Conservation (phyloP, 2,797 vertebrate species). For the Typhlichthys subterraneus region DNA sequence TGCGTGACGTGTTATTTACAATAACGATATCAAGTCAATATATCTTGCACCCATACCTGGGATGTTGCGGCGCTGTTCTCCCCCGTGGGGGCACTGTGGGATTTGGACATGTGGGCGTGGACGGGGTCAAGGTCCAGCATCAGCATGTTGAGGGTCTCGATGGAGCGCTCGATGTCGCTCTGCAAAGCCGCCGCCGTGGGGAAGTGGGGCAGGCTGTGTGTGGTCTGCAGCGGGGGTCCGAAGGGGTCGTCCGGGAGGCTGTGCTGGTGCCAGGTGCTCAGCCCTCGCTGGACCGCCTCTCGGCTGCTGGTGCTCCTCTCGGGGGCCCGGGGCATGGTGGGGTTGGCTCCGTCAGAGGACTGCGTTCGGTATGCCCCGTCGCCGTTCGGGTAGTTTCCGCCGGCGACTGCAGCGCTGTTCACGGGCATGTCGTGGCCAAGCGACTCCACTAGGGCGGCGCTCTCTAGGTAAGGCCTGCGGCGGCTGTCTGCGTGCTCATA, state of each 20-base stretch:
- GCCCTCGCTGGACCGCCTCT: slow-evolving; percentile 93
- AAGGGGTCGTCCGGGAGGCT: slow-evolving; percentile 80
- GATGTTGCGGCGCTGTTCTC: slow-evolving; percentile 78
- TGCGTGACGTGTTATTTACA: too few relatives aligned
- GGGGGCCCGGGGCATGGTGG: slow-evolving; percentile 86
- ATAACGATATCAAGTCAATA: too few relatives aligned
- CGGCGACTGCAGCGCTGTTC: slow-evolving; percentile 68
- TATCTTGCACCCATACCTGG: slow-evolving; percentile 57
- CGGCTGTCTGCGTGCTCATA: slow-evolving; percentile 59
- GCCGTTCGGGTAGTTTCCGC: slow-evolving; percentile 77
- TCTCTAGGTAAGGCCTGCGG: slow-evolving; percentile 70
- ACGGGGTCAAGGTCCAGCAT: slow-evolving; percentile 91
- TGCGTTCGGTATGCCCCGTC: slow-evolving; percentile 83
- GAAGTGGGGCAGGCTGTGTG: slow-evolving; percentile 86
- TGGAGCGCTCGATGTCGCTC: slow-evolving; percentile 92
- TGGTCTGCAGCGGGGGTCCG: slow-evolving; percentile 73
- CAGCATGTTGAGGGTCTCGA: slow-evolving; percentile 92
- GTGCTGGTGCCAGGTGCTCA: slow-evolving; percentile 92
- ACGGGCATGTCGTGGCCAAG: slow-evolving; percentile 70
- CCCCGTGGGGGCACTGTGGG: slow-evolving; percentile 83
- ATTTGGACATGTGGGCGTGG: slow-evolving; percentile 85
- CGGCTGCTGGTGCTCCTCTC: slow-evolving; percentile 92
- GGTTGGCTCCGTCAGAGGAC: slow-evolving; percentile 80
- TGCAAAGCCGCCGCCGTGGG: slow-evolving; percentile 84
- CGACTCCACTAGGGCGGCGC: slow-evolving; percentile 55